These are phyloP conservation scores for Morone saxatilis DNA, from an alignment of 2,113 vertebrate genomes.

Conservation along the genomic window DNA sequence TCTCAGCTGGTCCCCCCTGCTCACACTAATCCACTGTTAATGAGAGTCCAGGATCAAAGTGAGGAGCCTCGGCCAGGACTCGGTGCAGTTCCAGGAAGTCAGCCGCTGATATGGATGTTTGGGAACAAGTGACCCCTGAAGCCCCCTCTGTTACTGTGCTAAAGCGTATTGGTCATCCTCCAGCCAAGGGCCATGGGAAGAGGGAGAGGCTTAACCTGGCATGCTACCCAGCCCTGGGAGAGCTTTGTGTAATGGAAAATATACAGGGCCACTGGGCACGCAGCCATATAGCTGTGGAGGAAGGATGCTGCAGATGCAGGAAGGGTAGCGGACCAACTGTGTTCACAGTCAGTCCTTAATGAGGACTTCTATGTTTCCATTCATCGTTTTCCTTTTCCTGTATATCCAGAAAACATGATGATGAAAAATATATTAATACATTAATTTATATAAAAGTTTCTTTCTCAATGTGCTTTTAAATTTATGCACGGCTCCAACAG, in stretches of 20 bases:
- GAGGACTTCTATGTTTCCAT: conserved; percentile 19
- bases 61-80: conserved; percentile 35
- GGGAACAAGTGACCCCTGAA: conserved; percentile 44
- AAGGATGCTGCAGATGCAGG: conserved; percentile 29
- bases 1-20: not conserved
- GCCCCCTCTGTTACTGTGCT: conserved; percentile 25
- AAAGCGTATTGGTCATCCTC: conserved; percentile 28
- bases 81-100: conserved; percentile 37
- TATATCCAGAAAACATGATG: not conserved
- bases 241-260: conserved; percentile 58
- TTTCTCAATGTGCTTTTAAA: not conserved
- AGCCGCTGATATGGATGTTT: conserved; percentile 47
- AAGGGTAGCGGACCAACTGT: conserved; percentile 4
- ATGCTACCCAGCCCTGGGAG: conserved; percentile 18
- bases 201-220: conserved; percentile 40
- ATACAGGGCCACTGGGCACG: conserved; percentile 34
- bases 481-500: not conserved
- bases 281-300: conserved; percentile 39
- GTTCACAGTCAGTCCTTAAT: conserved; percentile 4
- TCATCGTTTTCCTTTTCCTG: not conserved
- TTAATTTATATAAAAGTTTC: not conserved
- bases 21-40: conserved; percentile 47
- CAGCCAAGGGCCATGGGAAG: conserved; percentile 46
- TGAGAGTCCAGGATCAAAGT: conserved; percentile 55
- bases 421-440: not conserved